Evolutionary conservation across 2,888 invertebrate genomes (phyloP).

Genomic region (Tenodera sinensis): DNA sequence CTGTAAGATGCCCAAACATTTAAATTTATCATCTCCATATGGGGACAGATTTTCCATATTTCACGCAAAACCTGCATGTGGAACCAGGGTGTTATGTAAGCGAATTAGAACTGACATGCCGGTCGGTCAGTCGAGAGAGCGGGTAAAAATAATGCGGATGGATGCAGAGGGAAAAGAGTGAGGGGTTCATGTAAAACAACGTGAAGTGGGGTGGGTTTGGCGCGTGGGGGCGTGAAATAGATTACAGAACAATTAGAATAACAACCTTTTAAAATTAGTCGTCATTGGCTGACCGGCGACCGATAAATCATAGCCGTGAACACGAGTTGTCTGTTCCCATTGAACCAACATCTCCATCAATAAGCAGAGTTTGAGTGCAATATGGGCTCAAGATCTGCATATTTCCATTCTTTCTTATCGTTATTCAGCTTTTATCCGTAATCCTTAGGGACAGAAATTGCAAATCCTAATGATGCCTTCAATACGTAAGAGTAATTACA

Average conservation of each 20-base stretch:
- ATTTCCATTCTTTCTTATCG: not conserved
- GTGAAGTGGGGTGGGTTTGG: not conserved
- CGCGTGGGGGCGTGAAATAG: constrained; percentile 13
- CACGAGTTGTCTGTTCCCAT: not conserved
- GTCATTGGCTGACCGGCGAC: not conserved
- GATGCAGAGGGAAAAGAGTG: not conserved
- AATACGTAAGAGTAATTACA: too few relatives aligned
- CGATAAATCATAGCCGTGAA: constrained; percentile 10
- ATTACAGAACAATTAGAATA: constrained; percentile 31
- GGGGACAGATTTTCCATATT: not conserved
- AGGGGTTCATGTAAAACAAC: not conserved
- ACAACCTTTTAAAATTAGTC: constrained; percentile 28
- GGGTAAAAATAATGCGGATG: not conserved
- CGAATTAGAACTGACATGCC: constrained; percentile 5
- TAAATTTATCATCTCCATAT: not conserved
- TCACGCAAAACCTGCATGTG: not conserved
- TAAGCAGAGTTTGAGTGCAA: not conserved
- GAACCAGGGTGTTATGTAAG: not conserved
- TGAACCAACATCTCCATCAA: not conserved
- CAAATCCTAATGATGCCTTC: too few relatives aligned
- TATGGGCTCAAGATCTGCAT: not conserved
- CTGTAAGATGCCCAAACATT: not conserved
- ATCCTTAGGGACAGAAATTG: too few relatives aligned
- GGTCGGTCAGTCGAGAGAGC: not conserved
- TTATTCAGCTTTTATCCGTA: too few relatives aligned